Conservation (phyloP, 2,888 invertebrate species). For the Chymomyza caudatula region DNA sequence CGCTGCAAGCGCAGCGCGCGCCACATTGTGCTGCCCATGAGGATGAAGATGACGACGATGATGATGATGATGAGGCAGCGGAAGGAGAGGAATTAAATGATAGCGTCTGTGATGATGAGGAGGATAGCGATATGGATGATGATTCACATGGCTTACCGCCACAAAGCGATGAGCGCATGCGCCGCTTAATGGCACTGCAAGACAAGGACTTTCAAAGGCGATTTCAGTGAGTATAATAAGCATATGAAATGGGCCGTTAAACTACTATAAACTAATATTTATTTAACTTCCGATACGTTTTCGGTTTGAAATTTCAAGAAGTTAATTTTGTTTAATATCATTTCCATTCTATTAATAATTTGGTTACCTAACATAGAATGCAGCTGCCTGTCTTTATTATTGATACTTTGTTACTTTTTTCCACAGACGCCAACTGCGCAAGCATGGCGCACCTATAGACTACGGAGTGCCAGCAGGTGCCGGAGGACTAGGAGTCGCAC, state of each 20-base stretch:
- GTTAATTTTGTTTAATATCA: too few species aligned
- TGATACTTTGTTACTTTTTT: background rate
- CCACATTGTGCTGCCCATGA: conserved; percentile 51
- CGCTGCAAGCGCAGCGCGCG: conserved; percentile 17
- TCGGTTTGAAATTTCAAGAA: too few species aligned
- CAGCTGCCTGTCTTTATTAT: too few species aligned
- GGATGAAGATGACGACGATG: conserved; percentile 65
- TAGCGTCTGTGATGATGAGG: conserved; percentile 69
- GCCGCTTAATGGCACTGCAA: conserved; percentile 73
- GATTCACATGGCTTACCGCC: conserved; percentile 65
- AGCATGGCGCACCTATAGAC: conserved; percentile 63
- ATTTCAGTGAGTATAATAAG: conserved; percentile 75
- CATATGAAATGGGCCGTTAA: too few species aligned
- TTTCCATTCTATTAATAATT: too few species aligned
- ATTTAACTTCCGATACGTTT: too few species aligned
- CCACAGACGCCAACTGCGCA: conserved; percentile 70
- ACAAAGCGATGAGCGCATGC: conserved; percentile 75
- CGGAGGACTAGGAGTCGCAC: conserved; percentile 29
- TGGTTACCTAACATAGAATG: background rate
- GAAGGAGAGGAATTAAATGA: conserved; percentile 55
- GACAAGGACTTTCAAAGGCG: conserved; percentile 75
- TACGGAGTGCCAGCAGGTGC: conserved; percentile 50
- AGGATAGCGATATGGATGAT: conserved; percentile 64
- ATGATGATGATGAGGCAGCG: conserved; percentile 58
- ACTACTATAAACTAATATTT: too few species aligned